Evolutionary conservation across 1,140 invertebrate genomes (phyloP).

Genomic region (Rhizoglyphus robini): DNA sequence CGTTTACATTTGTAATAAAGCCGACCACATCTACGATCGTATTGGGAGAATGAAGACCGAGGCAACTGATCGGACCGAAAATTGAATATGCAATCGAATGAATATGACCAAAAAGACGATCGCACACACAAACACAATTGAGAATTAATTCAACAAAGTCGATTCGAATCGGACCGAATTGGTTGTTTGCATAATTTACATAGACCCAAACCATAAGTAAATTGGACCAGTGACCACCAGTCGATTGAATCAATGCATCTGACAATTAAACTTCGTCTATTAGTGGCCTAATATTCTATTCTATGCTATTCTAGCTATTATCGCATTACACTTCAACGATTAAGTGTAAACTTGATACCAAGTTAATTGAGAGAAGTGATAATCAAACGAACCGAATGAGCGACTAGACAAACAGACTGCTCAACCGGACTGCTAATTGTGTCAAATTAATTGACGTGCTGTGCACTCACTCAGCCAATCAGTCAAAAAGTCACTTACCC

Average conservation of each 20-base stretch:
- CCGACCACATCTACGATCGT: not conserved
- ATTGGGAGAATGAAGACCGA: not conserved
- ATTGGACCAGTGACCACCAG: not conserved
- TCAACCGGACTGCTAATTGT: not conserved
- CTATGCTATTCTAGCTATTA: no score
- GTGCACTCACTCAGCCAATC: no score
- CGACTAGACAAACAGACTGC: not conserved
- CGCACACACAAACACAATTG: not conserved
- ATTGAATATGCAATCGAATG: not conserved
- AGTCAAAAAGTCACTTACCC: no score
- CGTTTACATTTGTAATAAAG: slow-evolving; percentile 2
- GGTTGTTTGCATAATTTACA: slow-evolving; percentile 11
- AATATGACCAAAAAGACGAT: not conserved
- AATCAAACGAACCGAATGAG: no score
- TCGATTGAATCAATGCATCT: not conserved
- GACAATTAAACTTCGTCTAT: not conserved
- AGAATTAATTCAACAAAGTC: slow-evolving; percentile 5
- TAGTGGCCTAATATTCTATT: no score
- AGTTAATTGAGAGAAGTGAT: not conserved
- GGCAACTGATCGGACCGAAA: not conserved
- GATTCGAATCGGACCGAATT: not conserved
- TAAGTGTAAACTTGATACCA: slow-evolving; percentile 11
- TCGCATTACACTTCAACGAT: slow-evolving; percentile 8
- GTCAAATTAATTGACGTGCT: no score
- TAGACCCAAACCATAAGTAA: slow-evolving; percentile 4